Evolutionary conservation across 35 echinoderm and acorn worm genomes (phyloP).

Genomic region (Lytechinus pictus): DNA sequence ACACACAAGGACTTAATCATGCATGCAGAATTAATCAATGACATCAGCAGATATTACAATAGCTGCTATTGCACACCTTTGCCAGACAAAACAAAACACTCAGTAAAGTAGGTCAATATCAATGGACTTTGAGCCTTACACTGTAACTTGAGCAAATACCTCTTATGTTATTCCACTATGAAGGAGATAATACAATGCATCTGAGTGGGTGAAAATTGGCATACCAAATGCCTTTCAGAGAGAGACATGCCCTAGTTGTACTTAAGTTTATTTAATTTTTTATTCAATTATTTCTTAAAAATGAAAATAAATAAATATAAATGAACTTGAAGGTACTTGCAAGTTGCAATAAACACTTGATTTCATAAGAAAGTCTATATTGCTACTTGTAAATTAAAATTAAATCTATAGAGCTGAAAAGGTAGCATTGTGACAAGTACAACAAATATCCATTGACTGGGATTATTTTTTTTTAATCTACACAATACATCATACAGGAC

Average conservation of each 20-base stretch:
- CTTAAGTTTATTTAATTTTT: neutral
- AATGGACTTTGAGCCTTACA: constrained; percentile 1
- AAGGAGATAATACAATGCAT: neutral
- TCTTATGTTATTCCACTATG: neutral
- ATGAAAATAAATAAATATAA: too few relatives aligned
- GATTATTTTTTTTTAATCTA: too few relatives aligned
- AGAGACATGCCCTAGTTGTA: neutral
- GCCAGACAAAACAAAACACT: neutral
- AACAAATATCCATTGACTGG: too few relatives aligned
- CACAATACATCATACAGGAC: too few relatives aligned
- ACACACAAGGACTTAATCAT: neutral
- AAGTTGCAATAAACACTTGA: too few relatives aligned
- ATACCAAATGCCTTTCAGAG: neutral
- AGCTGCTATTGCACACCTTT: neutral
- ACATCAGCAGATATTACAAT: constrained; percentile 5
- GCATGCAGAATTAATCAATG: constrained; percentile 2
- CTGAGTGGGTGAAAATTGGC: neutral
- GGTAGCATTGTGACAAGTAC: too few relatives aligned
- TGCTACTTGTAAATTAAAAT: too few relatives aligned
- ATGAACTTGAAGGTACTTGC: too few relatives aligned
- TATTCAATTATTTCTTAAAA: too few relatives aligned
- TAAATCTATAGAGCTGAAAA: too few relatives aligned
- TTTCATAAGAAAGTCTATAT: too few relatives aligned
- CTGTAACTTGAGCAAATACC: neutral
- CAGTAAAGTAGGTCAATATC: neutral